Evolutionary conservation across 1,140 invertebrate species (phyloP).

Genomic region (Streblospio benedicti): DNA sequence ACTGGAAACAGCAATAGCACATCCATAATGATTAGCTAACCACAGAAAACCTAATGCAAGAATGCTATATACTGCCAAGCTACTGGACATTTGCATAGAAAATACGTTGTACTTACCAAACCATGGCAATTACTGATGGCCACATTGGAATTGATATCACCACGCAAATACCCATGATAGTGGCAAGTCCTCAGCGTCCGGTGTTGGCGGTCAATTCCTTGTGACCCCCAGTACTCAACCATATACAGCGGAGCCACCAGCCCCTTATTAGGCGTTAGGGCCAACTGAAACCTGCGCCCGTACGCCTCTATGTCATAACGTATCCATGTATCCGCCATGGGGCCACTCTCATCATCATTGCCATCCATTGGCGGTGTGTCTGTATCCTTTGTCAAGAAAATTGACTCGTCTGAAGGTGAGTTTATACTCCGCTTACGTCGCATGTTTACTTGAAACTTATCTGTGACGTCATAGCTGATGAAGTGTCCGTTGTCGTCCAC

Average conservation of each 20-base stretch:
- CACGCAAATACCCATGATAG: conserved; percentile 22
- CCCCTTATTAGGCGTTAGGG: conserved; percentile 27
- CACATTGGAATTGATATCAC: conserved; percentile 13
- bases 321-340: not conserved
- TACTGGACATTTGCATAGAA: not conserved
- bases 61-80: too few relatives aligned
- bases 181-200: conserved; percentile 26
- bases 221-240: conserved; percentile 25
- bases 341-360: not conserved
- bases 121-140: conserved; percentile 38
- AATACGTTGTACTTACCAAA: conserved; percentile 26
- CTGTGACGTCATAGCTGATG: conserved; percentile 28
- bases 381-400: conserved; percentile 21
- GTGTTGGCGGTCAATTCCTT: conserved; percentile 9
- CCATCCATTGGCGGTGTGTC: not conserved
- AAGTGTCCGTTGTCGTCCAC: conserved; percentile 30
- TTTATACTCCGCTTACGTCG: conserved; percentile 4
- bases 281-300: conserved; percentile 33
- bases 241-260: conserved; percentile 25
- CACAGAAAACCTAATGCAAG: too few relatives aligned
- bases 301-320: conserved; percentile 33
- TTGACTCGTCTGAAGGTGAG: not conserved
- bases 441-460: conserved; percentile 6
- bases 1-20: too few relatives aligned
- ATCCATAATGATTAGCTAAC: too few relatives aligned